These are phyloP conservation scores for Drosophila sproati DNA, from an alignment of 1,140 invertebrate species.

Conservation along the genomic window DNA sequence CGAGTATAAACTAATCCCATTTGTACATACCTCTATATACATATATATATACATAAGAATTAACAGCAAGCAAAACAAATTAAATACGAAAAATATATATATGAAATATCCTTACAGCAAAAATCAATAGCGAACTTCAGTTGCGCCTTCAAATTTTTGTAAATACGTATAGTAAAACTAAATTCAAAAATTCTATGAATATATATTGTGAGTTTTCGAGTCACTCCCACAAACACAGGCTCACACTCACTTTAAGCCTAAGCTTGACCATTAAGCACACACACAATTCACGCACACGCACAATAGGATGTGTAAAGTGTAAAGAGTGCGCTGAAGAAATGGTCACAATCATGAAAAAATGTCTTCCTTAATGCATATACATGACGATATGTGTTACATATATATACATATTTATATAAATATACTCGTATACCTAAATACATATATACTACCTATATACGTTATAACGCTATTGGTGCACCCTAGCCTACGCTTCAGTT, in stretches of 20 bases:
- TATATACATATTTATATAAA: conserved; percentile 44
- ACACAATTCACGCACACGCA: conserved; percentile 1
- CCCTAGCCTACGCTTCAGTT: conserved; percentile 72
- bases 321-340: conserved; percentile 64
- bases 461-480: conserved; percentile 59
- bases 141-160: conserved; percentile 65
- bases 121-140: conserved; percentile 55
- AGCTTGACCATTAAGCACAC: conserved; percentile 63
- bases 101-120: conserved; percentile 17
- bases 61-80: conserved; percentile 36
- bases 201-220: conserved; percentile 55
- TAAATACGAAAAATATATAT: conserved; percentile 3
- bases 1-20: conserved; percentile 54
- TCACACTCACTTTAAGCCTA: conserved; percentile 60
- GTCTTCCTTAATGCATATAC: conserved; percentile 84
- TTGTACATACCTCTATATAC: conserved; percentile 76
- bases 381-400: conserved; percentile 76
- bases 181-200: conserved; percentile 49
- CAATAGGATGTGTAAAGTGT: conserved; percentile 27
- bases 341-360: conserved; percentile 85
- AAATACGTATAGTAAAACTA: conserved; percentile 39
- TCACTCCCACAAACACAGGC: conserved; percentile 22
- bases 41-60: conserved; percentile 59
- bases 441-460: conserved; percentile 50
- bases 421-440: conserved; percentile 29